Evolutionary conservation across 2,888 invertebrate genomes (phyloP).

Genomic region (Drosophila lutescens): DNA sequence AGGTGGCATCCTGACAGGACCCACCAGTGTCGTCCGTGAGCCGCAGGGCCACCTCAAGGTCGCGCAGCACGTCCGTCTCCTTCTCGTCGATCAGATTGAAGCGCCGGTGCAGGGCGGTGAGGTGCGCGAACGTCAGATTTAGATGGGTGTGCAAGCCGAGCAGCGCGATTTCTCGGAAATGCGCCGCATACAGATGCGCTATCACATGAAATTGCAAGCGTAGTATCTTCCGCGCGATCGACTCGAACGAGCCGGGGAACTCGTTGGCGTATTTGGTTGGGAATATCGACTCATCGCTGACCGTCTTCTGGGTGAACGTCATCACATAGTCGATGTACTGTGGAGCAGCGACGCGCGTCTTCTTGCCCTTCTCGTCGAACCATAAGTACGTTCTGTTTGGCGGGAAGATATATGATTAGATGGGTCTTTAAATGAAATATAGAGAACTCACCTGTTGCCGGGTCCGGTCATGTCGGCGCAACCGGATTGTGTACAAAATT

Average conservation of each 20-base stretch:
- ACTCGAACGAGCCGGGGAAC: constrained; percentile 97
- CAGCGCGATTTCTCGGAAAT: constrained; percentile 97
- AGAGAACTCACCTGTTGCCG: constrained; percentile 91
- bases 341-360: constrained; percentile 97
- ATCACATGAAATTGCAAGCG: constrained; percentile 98
- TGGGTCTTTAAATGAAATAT: too few relatives aligned
- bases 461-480: constrained; percentile 99
- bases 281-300: constrained; percentile 98
- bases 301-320: constrained; percentile 98
- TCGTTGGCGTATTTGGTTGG: constrained; percentile 99
- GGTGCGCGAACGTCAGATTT: constrained; percentile 98
- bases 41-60: constrained; percentile 93
- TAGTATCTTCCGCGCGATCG: constrained; percentile 97
- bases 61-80: constrained; percentile 97
- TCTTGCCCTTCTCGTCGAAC: constrained; percentile 99
- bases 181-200: constrained; percentile 98
- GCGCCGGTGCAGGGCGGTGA: constrained; percentile 93
- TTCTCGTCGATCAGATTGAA: constrained; percentile 97
- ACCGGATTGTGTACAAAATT: constrained; percentile 97
- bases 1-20: constrained; percentile 27
- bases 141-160: constrained; percentile 97
- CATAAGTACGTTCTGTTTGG: constrained; percentile 95
- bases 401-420: neutral
- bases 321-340: constrained; percentile 99
- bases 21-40: constrained; percentile 85